A percentile compares a stretch with the other conserved stretches of the same genome.
Evolutionary conservation across 2,888 invertebrate species (phyloP).

Genomic region (Drosophila vallismaia): DNA sequence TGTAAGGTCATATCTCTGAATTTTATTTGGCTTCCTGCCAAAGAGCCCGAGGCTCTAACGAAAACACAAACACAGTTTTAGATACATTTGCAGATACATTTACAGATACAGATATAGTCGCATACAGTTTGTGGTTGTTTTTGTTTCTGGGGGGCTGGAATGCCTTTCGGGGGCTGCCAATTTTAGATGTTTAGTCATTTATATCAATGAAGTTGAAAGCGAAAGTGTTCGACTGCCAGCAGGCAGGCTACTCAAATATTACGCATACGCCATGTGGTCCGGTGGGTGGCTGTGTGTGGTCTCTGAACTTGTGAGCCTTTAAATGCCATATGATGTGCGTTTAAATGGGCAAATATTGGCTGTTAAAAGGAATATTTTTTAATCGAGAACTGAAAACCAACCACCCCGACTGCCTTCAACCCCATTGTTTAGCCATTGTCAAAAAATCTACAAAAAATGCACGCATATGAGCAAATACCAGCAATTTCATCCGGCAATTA

Average conservation of each 20-base stretch:
- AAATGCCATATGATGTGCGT: constrained; percentile 43
- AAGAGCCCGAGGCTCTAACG: constrained; percentile 45
- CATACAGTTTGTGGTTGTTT: constrained; percentile 52
- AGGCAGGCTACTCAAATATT: constrained; percentile 36
- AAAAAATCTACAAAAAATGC: constrained; percentile 33
- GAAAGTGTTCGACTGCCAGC: constrained; percentile 71
- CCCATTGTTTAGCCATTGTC: constrained; percentile 47
- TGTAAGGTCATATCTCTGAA: constrained; percentile 76
- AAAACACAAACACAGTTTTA: neutral
- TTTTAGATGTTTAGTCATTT: constrained; percentile 76
- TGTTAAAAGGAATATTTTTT: neutral
- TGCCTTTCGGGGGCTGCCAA: no score
- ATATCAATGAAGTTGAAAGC: constrained; percentile 74
- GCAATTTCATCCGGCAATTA: constrained; percentile 46
- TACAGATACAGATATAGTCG: constrained; percentile 39
- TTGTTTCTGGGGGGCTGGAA: no score
- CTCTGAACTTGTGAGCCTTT: constrained; percentile 63
- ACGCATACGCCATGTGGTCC: constrained; percentile 56
- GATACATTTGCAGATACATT: neutral
- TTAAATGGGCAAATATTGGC: constrained; percentile 4
- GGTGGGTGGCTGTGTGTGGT: constrained; percentile 39
- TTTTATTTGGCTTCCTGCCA: constrained; percentile 76
- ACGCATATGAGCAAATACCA: constrained; percentile 64
- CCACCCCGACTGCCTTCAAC: constrained; percentile 18
- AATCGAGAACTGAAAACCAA: neutral